These are phyloP conservation scores for Caracal caracal DNA, from an alignment of 2,113 vertebrate genomes.

Conservation along the genomic window DNA sequence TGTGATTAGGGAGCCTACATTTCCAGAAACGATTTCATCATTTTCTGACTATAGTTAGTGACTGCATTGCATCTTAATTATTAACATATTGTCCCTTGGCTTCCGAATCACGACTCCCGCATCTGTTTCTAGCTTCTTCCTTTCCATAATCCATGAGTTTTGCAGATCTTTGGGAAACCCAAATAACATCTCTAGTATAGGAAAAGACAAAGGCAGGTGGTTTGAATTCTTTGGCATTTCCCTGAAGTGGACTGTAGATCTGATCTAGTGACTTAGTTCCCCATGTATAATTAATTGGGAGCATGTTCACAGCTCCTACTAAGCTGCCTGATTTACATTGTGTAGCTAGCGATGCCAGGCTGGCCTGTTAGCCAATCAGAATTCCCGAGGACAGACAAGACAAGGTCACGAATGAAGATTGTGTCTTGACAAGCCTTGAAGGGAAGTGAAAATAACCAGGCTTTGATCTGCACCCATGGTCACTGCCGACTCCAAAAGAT, in stretches of 20 bases:
- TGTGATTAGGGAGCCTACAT: not conserved
- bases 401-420: constrained; percentile 59
- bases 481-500: constrained; percentile 61
- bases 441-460: constrained; percentile 64
- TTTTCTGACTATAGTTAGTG: constrained; percentile 1
- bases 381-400: constrained; percentile 42
- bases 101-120: not conserved
- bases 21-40: not conserved
- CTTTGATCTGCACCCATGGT: constrained; percentile 76
- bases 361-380: constrained; percentile 68
- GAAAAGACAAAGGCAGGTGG: not conserved
- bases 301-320: constrained; percentile 51
- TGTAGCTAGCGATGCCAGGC: constrained; percentile 21
- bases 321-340: constrained; percentile 62
- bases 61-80: not conserved
- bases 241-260: not conserved
- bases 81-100: not conserved
- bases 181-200: not conserved
- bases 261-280: constrained; percentile 39
- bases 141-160: constrained; percentile 40
- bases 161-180: not conserved
- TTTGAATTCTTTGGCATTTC: constrained; percentile 55
- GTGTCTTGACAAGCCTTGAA: constrained; percentile 76
- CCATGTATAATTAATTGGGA: constrained; percentile 54
- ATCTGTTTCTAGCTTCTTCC: constrained; percentile 19